These are phyloP conservation scores for Leptopilina clavipes DNA, from an alignment of 1,140 invertebrate species.

Conservation along the genomic window DNA sequence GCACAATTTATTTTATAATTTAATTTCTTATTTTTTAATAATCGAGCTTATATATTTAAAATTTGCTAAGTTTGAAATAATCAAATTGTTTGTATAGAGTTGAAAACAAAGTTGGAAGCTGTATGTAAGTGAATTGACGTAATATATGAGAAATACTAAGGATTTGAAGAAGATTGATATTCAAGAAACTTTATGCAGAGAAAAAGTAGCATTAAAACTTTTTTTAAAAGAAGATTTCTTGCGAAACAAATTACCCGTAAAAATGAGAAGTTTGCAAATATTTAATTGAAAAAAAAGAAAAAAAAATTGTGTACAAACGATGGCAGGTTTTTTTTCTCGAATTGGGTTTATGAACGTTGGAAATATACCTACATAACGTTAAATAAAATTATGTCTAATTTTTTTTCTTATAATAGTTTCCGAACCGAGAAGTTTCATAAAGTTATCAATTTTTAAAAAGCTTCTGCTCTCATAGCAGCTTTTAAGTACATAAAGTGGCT, in stretches of 20 bases:
- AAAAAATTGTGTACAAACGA: too few relatives aligned
- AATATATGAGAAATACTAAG: neutral
- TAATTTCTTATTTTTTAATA: too few relatives aligned
- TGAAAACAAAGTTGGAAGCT: neutral
- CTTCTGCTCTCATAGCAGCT: neutral
- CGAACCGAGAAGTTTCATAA: neutral
- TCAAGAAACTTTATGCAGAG: neutral
- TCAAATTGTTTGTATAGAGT: too few relatives aligned
- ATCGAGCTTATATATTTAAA: too few relatives aligned
- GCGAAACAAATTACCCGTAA: neutral
- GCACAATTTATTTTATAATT: too few relatives aligned
- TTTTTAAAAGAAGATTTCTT: neutral
- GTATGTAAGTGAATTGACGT: neutral
- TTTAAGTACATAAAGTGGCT: neutral
- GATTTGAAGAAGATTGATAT: slow-evolving; percentile 9
- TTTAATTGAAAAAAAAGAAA: neutral
- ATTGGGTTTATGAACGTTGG: neutral
- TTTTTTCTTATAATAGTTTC: neutral
- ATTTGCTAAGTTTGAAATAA: too few relatives aligned
- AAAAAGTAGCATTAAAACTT: slow-evolving; percentile 5
- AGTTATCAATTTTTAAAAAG: slow-evolving; percentile 6
- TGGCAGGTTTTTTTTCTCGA: too few relatives aligned
- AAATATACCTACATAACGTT: neutral
- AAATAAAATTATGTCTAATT: neutral
- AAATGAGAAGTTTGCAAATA: neutral